phyloP scores from a whole-genome alignment of 2,797 vertebrate species.

The Peromyscus nudipes region DNA sequence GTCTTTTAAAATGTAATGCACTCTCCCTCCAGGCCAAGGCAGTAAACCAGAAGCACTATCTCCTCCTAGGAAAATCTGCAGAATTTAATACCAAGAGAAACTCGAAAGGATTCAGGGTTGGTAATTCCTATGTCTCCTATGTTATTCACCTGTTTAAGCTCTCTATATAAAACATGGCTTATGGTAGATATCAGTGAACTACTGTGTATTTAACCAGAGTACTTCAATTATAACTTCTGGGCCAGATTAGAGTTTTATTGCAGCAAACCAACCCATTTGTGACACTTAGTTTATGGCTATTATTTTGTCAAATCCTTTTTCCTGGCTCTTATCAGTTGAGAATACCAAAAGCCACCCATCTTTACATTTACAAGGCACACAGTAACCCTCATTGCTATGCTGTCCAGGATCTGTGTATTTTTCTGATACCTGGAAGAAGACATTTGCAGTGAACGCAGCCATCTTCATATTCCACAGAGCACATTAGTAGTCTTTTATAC shows the following conservation, averaged over 20 bases:
- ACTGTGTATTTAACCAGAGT: background rate
- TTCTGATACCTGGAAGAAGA: background rate
- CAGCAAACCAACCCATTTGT: background rate
- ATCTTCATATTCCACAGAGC: background rate
- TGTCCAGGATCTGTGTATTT: background rate
- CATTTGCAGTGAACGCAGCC: background rate
- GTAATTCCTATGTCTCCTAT: background rate
- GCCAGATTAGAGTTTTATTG: background rate
- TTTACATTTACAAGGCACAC: background rate
- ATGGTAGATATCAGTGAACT: background rate
- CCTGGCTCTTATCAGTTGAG: background rate
- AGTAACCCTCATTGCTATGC: background rate
- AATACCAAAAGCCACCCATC: background rate
- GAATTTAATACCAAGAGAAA: constrained; percentile 6
- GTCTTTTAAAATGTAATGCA: background rate
- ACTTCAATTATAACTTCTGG: background rate
- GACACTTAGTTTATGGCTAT: background rate
- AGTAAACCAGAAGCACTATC: background rate
- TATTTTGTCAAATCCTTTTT: background rate
- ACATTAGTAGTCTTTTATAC: background rate
- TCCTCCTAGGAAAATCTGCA: background rate
- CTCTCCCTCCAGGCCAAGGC: background rate
- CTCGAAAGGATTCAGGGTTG: background rate
- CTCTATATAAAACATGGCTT: background rate
- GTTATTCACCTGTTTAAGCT: background rate